A percentile compares a stretch with the other conserved stretches of the same genome.
These are phyloP conservation scores for Procambarus virginalis DNA, from an alignment of 1,140 invertebrate genomes.

Conservation along the genomic window DNA sequence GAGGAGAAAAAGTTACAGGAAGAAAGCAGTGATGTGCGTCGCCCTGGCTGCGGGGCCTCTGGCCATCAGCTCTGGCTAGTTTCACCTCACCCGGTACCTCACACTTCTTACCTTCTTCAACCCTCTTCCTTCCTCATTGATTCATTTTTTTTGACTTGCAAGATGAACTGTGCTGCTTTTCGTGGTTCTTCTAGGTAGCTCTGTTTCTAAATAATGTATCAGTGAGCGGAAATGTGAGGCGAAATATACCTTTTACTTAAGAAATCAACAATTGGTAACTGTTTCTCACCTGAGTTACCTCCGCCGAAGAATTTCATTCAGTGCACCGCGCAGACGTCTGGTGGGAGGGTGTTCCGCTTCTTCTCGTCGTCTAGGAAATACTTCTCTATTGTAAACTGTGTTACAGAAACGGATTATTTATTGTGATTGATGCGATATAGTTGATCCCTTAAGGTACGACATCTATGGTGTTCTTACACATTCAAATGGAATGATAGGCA, in stretches of 20 bases:
- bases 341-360: not conserved
- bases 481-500: not conserved
- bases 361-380: not conserved
- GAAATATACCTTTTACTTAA: not conserved
- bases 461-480: not conserved
- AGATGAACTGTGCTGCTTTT: too few relatives aligned
- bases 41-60: not conserved
- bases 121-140: not conserved
- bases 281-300: conserved; percentile 24
- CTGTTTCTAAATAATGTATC: not conserved
- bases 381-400: not conserved
- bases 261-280: conserved; percentile 7
- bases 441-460: not conserved
- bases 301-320: conserved; percentile 22
- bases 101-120: not conserved
- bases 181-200: not conserved
- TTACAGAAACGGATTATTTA: not conserved
- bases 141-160: not conserved
- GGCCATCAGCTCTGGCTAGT: not conserved
- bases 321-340: conserved; percentile 1
- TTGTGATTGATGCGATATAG: not conserved
- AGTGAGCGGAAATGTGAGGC: not conserved
- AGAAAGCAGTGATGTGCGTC: not conserved
- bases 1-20: not conserved
- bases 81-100: not conserved